phyloP scores from a whole-genome alignment of 1,140 invertebrate genomes.

The Conus betulinus region DNA sequence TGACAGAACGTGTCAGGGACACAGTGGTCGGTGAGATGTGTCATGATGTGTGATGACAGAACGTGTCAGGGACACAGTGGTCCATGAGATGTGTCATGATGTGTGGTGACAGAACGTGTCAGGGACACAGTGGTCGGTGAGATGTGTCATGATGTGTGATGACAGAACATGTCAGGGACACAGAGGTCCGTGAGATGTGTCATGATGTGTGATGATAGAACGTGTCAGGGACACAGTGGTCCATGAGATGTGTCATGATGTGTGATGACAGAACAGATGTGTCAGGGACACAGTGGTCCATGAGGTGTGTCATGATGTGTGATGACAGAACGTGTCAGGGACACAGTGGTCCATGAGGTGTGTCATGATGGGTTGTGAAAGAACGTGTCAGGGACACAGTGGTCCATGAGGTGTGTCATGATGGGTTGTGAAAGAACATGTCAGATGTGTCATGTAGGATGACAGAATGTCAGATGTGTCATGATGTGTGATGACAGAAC shows the following conservation, averaged over 20 bases:
- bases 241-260: conserved; percentile 85
- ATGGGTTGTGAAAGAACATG: too few relatives aligned
- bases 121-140: conserved; percentile 92
- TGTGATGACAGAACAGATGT: conserved; percentile 86
- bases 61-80: conserved; percentile 67
- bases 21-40: too few relatives aligned
- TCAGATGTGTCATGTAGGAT: conserved; percentile 79
- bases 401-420: too few relatives aligned
- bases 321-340: conserved; percentile 80
- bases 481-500: too few relatives aligned
- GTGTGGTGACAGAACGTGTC: conserved; percentile 82
- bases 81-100: too few relatives aligned
- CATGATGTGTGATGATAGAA: conserved; percentile 77
- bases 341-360: too few relatives aligned
- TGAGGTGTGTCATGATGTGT: conserved; percentile 75
- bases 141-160: conserved; percentile 88
- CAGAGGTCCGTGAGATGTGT: conserved; percentile 89
- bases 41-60: conserved; percentile 80
- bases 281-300: conserved; percentile 87
- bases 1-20: too few relatives aligned
- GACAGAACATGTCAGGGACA: conserved; percentile 87
- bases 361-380: conserved; percentile 84
- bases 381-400: too few relatives aligned
- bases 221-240: conserved; percentile 65
- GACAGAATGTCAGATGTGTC: conserved; percentile 79